Evolutionary conservation across 1,140 invertebrate genomes (phyloP).

Genomic region (Trichonephila clavipes): DNA sequence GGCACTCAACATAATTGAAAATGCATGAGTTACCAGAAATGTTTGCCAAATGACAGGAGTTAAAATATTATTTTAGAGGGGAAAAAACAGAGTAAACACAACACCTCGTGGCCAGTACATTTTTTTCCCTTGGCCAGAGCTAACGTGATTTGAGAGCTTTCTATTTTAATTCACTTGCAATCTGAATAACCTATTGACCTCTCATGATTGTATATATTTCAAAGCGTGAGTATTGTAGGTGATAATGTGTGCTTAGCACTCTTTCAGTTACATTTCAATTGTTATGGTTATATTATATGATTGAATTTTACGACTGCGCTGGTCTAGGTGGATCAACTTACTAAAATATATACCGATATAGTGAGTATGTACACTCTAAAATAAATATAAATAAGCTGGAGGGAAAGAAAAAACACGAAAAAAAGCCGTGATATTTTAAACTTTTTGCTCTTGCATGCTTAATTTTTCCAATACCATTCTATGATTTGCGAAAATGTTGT

Average conservation of each 20-base stretch:
- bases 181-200: slow-evolving; percentile 51
- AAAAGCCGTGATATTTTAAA: slow-evolving; percentile 7
- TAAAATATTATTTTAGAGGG: slow-evolving; percentile 39
- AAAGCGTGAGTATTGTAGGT: slow-evolving; percentile 58
- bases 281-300: slow-evolving; percentile 63
- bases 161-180: slow-evolving; percentile 62
- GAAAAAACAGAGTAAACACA: slow-evolving; percentile 10
- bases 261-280: slow-evolving; percentile 61
- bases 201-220: slow-evolving; percentile 67
- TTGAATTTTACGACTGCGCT: slow-evolving; percentile 58
- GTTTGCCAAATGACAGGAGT: slow-evolving; percentile 44
- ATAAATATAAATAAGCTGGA: slow-evolving; percentile 15
- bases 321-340: slow-evolving; percentile 47
- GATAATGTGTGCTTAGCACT: slow-evolving; percentile 66
- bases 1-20: background rate
- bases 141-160: slow-evolving; percentile 69
- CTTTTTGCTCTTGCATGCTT: slow-evolving; percentile 34
- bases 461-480: background rate
- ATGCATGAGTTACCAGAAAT: slow-evolving; percentile 33
- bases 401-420: background rate
- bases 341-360: background rate
- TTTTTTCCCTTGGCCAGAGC: slow-evolving; percentile 36
- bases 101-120: slow-evolving; percentile 18
- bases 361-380: slow-evolving; percentile 64
- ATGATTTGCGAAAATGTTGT: background rate